Base-by-base conservation (phyloP, 2,113 vertebrate species). In the Heterocephalus glaber region DNA sequence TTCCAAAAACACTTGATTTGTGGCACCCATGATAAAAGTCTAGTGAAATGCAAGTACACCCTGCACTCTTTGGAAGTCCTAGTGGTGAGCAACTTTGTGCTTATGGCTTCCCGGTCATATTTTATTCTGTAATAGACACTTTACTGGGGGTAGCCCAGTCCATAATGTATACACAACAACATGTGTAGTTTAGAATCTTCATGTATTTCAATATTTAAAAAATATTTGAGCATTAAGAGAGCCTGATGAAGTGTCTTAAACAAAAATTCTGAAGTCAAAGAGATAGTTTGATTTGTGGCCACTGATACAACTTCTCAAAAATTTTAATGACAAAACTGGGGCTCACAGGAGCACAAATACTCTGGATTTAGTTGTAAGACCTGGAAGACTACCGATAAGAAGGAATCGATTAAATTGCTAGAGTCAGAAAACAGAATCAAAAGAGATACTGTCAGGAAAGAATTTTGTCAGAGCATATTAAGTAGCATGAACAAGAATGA, bases 1-100 rank as follows among this genome's bases (percentile, higher is more conserved):
- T 22, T 93, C 81, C 83, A 82, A 93, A 95, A 94, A 35, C 88
- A 58, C 56, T 92, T 90, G 85, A 95, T 93, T 89, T 96, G 92
- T 61, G 65, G 63, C 41, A 16, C 44, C 80, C 52, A 60, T 84
- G 95, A 96, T 81, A 97, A 90, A 95, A 95, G 83, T 77, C 89
- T 56, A 86, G 44, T 28, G 92, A 96, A 96, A 96, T 28, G 44
- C 11, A 74, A 87, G 83, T 60, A 28, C 2, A 7, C 20, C 38
- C 5, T 2, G 5, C 35, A 35, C 61, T n/a, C 80, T 80, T 66
- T 83, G 83, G 79, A 91, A 89, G 79, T 49, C n/a, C 52, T 72
- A 28, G 16, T 28, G 28, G 35, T 56, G 14, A 33, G 65, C n/a
- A 70, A 35, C 35, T 2, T 26, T 3, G 47, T 86, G 65, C 68